phyloP scores from a whole-genome alignment of 2,797 vertebrate species.

The Eulemur coronatus region DNA sequence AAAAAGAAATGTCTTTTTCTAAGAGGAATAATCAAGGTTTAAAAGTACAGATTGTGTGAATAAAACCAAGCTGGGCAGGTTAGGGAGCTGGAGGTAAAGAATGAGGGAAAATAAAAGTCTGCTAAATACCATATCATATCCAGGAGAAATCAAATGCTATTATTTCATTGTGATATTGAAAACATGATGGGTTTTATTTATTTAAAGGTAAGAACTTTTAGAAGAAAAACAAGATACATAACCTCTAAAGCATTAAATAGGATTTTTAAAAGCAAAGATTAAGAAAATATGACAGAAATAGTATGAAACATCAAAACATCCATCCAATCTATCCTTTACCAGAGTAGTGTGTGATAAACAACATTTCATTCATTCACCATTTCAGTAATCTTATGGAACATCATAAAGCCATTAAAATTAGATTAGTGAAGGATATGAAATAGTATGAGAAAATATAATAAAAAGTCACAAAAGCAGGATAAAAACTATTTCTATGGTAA shows the following conservation, averaged over 20 bases:
- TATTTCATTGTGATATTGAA: conserved; percentile 38
- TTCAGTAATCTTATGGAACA: neutral
- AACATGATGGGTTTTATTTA: neutral
- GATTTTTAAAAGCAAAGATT: neutral
- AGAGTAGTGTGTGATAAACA: neutral
- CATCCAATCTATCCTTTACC: neutral
- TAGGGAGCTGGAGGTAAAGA: neutral
- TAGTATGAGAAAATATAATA: neutral
- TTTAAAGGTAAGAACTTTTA: neutral
- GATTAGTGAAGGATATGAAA: neutral
- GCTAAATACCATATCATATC: neutral
- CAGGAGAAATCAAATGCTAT: conserved; percentile 5
- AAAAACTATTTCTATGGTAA: neutral
- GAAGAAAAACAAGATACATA: conserved; percentile 5
- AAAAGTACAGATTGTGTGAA: neutral
- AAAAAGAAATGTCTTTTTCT: neutral
- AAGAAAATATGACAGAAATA: neutral
- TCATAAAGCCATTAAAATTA: neutral
- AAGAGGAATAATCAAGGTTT: neutral
- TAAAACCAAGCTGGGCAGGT: neutral
- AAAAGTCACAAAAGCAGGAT: neutral
- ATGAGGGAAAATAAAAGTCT: neutral
- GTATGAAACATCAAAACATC: neutral
- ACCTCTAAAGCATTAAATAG: neutral
- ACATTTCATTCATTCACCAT: neutral